Evolutionary conservation across 2,113 vertebrate species (phyloP).

Genomic region (Murina feae): DNA sequence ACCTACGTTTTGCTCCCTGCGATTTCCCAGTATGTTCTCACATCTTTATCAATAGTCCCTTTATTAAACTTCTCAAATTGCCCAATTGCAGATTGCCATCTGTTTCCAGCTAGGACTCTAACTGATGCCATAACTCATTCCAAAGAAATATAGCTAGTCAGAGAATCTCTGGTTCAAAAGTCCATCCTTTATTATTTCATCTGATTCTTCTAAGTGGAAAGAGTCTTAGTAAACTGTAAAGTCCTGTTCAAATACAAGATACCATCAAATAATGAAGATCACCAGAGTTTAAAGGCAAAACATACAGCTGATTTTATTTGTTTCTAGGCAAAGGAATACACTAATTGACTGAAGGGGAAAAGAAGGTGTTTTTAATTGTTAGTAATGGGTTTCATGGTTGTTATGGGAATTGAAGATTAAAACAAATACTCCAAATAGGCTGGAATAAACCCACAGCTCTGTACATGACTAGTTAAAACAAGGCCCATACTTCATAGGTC

Average conservation of each 20-base stretch:
- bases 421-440: neutral
- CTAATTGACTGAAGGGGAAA: neutral
- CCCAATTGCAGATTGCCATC: neutral
- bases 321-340: neutral
- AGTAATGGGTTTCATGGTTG: neutral
- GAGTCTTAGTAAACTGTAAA: neutral
- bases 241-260: neutral
- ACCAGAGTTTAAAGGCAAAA: neutral
- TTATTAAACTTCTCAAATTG: neutral
- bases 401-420: constrained; percentile 3
- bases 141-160: neutral
- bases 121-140: neutral
- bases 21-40: neutral
- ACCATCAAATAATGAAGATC: neutral
- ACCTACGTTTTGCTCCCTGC: neutral
- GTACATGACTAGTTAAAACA: constrained; percentile 17
- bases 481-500: neutral
- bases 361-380: neutral
- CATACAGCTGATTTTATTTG: neutral
- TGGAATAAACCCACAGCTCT: neutral
- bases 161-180: constrained; percentile 10
- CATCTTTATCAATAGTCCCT: neutral
- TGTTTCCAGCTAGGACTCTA: neutral
- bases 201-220: constrained; percentile 8
- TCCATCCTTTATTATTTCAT: neutral